These are phyloP conservation scores for Plodia interpunctella DNA, from an alignment of 1,140 invertebrate genomes.

Conservation along the genomic window DNA sequence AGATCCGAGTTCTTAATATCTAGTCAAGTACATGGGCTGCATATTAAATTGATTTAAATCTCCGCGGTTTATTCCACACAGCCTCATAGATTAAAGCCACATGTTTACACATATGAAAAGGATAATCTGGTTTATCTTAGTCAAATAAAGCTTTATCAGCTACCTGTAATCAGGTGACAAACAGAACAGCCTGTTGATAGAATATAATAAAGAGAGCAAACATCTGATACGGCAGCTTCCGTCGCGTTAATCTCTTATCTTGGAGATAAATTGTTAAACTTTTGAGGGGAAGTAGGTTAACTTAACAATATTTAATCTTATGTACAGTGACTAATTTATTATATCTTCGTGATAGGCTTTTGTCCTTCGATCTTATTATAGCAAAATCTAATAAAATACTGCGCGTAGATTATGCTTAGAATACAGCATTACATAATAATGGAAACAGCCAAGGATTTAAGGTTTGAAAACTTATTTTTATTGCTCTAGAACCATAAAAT, in stretches of 20 bases:
- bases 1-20: too few species aligned
- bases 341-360: neutral
- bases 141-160: conserved; percentile 64
- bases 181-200: conserved; percentile 56
- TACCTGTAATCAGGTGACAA: conserved; percentile 63
- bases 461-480: too few species aligned
- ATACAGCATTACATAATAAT: too few species aligned
- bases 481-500: too few species aligned
- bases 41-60: neutral
- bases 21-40: neutral
- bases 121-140: conserved; percentile 40
- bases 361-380: neutral
- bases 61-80: neutral
- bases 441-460: too few species aligned
- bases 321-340: conserved; percentile 9
- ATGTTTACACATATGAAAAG: conserved; percentile 7
- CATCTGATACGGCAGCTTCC: conserved; percentile 62
- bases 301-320: conserved; percentile 21
- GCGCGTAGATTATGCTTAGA: too few species aligned
- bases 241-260: conserved; percentile 63
- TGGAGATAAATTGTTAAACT: conserved; percentile 21
- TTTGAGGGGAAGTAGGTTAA: conserved; percentile 8
- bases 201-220: conserved; percentile 58
- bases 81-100: neutral
- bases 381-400: neutral